Base-by-base conservation (phyloP, 2,888 invertebrate species). In the Apotomis betuletana region DNA sequence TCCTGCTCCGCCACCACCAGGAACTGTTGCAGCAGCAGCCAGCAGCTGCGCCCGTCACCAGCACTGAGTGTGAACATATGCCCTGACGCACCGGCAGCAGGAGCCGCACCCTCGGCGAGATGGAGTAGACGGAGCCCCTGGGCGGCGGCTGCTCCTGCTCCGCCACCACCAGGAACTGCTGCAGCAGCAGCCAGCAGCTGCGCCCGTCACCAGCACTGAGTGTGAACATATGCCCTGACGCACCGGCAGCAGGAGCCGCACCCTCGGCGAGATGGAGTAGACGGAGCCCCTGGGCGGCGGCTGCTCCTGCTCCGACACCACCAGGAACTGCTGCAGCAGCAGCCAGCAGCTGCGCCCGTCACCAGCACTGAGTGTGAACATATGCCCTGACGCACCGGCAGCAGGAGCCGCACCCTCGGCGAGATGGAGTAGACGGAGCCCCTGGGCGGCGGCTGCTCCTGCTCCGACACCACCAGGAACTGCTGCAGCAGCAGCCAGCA, bases 391-490 rank as follows among this genome's bases (percentile, higher is more conserved):
- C 52, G 5, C 10, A 65, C 65, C 65, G 55, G 65, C 9, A 65
- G n/a, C 3, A 3, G 0, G 4, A 65, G 55, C 5, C 65, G 6
- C 4, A 57, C 4, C 0, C 65, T 6, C n/a, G 65, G 65, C 0
- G n/a, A 4, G 15, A 44, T 44, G 8, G 65, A 5, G 54, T 54
- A 65, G 27, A 46, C 54, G 10, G 13, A 46, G 36, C 52, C n/a
- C 3, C 13, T 8, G 4, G 10, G 5, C 8, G 61, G 46, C 13
- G 55, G 52, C 13, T 3, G 5, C 36, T 59, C 44, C 54, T 44
- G 44, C 8, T 59, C 63, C 4, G 12, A 3, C 3, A 70, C 44
- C 44, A 70, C 58, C 10, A 64, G 36, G 64, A 41, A 41, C 41
- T 41, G 41, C 41, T 41, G 41, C 41, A 41, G 41, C 41, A 41